Conservation (phyloP, 1,140 invertebrate genomes). For the Uloborus diversus region DNA sequence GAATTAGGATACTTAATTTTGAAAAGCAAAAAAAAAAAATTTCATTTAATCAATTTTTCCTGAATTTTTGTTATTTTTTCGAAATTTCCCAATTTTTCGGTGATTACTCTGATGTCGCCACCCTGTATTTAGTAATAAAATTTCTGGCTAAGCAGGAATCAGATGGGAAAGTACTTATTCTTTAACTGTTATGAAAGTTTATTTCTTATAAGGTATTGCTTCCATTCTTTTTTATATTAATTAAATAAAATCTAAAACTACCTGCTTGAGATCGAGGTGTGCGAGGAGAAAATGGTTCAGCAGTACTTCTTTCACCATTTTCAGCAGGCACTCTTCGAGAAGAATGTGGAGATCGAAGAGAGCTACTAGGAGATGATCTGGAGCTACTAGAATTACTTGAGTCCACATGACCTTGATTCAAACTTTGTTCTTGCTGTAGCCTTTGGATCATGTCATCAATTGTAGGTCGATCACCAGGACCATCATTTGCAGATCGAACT, state of each 20-base stretch:
- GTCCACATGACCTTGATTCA: background rate
- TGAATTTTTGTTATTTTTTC: too few relatives aligned
- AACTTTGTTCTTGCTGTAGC: constrained; percentile 68
- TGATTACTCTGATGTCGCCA: too few relatives aligned
- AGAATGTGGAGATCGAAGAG: constrained; percentile 23
- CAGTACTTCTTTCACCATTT: constrained; percentile 11
- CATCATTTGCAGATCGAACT: constrained; percentile 61
- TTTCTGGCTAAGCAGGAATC: too few relatives aligned
- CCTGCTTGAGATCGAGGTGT: constrained; percentile 42
- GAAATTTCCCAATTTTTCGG: too few relatives aligned
- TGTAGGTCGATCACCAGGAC: constrained; percentile 70
- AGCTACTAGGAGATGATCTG: background rate
- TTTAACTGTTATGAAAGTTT: too few relatives aligned
- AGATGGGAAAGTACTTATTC: too few relatives aligned
- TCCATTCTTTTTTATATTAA: too few relatives aligned
- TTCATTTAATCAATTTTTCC: too few relatives aligned
- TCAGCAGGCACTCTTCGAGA: background rate
- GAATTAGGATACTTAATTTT: too few relatives aligned
- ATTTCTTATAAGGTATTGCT: too few relatives aligned
- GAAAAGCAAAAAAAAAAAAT: too few relatives aligned
- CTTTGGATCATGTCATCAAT: constrained; percentile 79
- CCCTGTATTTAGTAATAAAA: too few relatives aligned
- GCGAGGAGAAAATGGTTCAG: constrained; percentile 49
- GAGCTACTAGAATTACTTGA: background rate
- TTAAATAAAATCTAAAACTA: background rate